phyloP scores from a whole-genome alignment of 1,140 invertebrate species.

The Drosophila pachea region DNA sequence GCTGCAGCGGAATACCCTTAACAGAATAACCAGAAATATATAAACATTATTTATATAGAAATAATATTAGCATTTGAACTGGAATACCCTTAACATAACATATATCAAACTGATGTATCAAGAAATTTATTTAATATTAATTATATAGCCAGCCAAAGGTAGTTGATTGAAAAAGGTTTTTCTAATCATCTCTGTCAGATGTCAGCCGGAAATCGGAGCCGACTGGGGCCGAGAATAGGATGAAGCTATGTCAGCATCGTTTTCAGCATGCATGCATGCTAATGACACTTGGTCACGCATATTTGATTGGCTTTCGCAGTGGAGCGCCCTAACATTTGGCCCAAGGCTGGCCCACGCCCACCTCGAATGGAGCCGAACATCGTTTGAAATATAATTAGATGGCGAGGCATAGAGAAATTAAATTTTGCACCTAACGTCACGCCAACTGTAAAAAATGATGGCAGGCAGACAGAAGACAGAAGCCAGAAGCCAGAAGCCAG shows the following conservation, averaged over 20 bases:
- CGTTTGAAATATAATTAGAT: constrained; percentile 15
- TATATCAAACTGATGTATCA: no score
- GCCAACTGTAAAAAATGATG: constrained; percentile 43
- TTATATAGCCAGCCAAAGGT: no score
- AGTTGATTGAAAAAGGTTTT: constrained; percentile 8
- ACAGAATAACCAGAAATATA: no score
- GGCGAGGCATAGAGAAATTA: constrained; percentile 45
- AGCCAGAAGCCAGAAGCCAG: constrained; percentile 26
- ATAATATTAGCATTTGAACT: no score
- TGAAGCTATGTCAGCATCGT: constrained; percentile 67
- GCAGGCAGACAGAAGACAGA: constrained; percentile 43
- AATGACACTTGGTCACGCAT: constrained; percentile 68
- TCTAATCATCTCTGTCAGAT: constrained; percentile 25
- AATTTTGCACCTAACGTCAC: constrained; percentile 32
- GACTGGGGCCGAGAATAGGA: constrained; percentile 36
- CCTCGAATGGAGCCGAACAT: constrained; percentile 4
- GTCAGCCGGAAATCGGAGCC: constrained; percentile 29
- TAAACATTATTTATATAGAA: no score
- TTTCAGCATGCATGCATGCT: constrained; percentile 56
- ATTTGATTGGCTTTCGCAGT: constrained; percentile 66
- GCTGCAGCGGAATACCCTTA: no score
- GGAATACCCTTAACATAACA: neutral
- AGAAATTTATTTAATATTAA: no score
- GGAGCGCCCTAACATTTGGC: constrained; percentile 26
- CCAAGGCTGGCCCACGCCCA: constrained; percentile 39